Evolutionary conservation across 2,113 vertebrate genomes (phyloP).

Genomic region (Oryzias melastigma): DNA sequence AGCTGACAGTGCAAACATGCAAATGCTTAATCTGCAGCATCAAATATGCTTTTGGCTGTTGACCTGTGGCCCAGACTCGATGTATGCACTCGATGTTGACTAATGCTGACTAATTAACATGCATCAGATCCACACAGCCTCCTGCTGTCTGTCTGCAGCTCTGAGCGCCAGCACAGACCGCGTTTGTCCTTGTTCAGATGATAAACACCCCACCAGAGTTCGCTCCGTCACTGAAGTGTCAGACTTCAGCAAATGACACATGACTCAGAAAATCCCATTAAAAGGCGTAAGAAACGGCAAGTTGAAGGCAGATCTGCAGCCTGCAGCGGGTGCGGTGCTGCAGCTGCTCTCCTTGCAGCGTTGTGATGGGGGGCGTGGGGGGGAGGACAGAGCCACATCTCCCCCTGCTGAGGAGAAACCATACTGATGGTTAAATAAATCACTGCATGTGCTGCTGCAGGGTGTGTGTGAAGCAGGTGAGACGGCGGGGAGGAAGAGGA

Average conservation of each 20-base stretch:
- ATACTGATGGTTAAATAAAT: slow-evolving; percentile 39
- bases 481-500: too few relatives aligned
- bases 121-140: neutral
- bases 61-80: slow-evolving; percentile 3
- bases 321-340: slow-evolving; percentile 21
- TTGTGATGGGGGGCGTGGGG: slow-evolving; percentile 2
- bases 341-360: slow-evolving; percentile 21
- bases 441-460: slow-evolving; percentile 5
- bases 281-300: slow-evolving; percentile 45
- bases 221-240: slow-evolving; percentile 39
- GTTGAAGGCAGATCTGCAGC: slow-evolving; percentile 48
- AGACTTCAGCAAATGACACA: slow-evolving; percentile 37
- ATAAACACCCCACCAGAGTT: slow-evolving; percentile 34
- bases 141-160: neutral
- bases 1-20: neutral
- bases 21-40: slow-evolving; percentile 1
- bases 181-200: slow-evolving; percentile 37
- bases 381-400: slow-evolving; percentile 53
- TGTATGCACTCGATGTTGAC: neutral
- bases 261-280: slow-evolving; percentile 50
- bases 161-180: neutral
- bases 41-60: slow-evolving; percentile 1
- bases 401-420: slow-evolving; percentile 64
- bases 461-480: too few relatives aligned
- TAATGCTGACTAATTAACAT: neutral